These are phyloP conservation scores for Mayetiola destructor DNA, from an alignment of 2,888 invertebrate genomes.

Conservation along the genomic window DNA sequence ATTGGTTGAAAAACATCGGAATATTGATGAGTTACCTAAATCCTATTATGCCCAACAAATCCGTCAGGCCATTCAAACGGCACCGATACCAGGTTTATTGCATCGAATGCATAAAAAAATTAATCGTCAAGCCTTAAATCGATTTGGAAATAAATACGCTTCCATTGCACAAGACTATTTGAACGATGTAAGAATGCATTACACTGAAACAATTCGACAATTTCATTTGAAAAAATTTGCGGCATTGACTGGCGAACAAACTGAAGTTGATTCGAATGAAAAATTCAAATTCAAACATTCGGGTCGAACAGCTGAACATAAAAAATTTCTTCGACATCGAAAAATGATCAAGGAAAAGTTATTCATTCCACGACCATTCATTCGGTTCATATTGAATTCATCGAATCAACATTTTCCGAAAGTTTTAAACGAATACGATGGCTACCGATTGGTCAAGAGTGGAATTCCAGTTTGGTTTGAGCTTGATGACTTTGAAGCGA, in stretches of 20 bases:
- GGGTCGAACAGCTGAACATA: conserved; percentile 47
- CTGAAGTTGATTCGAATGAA: background rate
- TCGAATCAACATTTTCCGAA: conserved; percentile 32
- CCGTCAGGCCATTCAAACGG: background rate
- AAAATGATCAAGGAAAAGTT: conserved; percentile 42
- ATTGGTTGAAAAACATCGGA: background rate
- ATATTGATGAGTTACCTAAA: background rate
- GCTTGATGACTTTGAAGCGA: conserved; percentile 24
- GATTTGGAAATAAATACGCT: background rate
- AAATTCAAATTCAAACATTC: conserved; percentile 40
- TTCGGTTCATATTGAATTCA: conserved; percentile 36
- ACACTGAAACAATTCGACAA: background rate
- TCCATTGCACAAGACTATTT: background rate
- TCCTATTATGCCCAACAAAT: background rate
- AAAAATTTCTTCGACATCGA: conserved; percentile 42
- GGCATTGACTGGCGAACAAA: background rate
- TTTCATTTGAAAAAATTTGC: background rate
- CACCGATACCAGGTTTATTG: background rate
- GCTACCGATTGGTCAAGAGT: conserved; percentile 20
- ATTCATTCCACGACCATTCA: conserved; percentile 46
- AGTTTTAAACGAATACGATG: conserved; percentile 29
- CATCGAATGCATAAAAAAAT: background rate
- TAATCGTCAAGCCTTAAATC: too few relatives aligned
- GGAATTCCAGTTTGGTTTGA: conserved; percentile 18
- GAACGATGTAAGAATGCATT: background rate